Evolutionary conservation across 2,888 invertebrate species (phyloP), one percentile per base, ranked within the genome.

Genomic region (Idaea dimidiata): DNA sequence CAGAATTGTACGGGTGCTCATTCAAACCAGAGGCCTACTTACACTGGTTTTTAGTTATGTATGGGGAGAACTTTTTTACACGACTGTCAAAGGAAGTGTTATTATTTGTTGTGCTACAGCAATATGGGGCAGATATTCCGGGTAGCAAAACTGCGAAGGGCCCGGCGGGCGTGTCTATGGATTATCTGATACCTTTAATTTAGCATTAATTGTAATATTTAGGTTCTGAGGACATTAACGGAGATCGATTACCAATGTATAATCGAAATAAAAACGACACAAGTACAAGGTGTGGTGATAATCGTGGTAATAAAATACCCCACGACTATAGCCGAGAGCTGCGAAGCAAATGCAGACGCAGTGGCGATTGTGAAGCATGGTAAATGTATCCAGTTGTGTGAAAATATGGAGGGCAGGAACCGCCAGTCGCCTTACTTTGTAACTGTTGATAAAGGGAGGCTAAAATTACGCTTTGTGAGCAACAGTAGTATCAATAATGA

Each of bases 401-500:
- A 88, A 59, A 58, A 79, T 0, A 61, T 81, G 0, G 71, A 65
- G 0, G 63, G 70, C 0, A 71, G 72, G 5, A 76, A 79, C 31
- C 33, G 70, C 0, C 18, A 66, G 0, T 77, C 84, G 0, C 72
- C 75, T 0, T 88, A 88, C 63, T 87, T 80, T 61, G 78, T 82
- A 1, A 72, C 83, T 16, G 74, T 79, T 1, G 77, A 84, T 0
- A 75, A 58, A 59, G 78, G 79, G 10, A 80, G 81, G 58, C 67
- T 90, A 6, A 75, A 83, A 7, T 86, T 91, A 33, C 76, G 80
- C 32, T 91, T 88, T 62, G 63, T 85, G 33, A 88, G 88, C 67
- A 91, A 91, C 62, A 90, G 87, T 78, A 90, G 88, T 64, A 79
- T 90, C 24, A 91, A 91, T 69, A 64, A 80, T 2, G 88, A 89